Conservation (phyloP, 1,140 invertebrate genomes). For the Drosophila auraria region DNA sequence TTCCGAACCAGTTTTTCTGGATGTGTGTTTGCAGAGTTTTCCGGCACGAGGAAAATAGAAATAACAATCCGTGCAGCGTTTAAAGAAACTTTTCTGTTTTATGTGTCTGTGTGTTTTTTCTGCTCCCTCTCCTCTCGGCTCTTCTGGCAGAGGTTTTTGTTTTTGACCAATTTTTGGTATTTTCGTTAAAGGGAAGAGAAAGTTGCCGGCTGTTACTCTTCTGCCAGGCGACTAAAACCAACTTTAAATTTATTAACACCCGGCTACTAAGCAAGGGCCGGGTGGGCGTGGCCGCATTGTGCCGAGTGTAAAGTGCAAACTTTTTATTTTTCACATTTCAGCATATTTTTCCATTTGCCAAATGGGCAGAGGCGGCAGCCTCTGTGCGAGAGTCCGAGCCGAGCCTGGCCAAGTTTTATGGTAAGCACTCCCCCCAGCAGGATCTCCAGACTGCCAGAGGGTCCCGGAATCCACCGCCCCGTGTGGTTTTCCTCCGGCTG, state of each 20-base stretch:
- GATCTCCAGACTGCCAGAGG: constrained; percentile 10
- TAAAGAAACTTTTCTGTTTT: constrained; percentile 78
- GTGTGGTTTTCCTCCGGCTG: constrained; percentile 35
- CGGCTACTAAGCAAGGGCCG: constrained; percentile 46
- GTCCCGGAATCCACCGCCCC: constrained; percentile 5
- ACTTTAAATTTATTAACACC: constrained; percentile 82
- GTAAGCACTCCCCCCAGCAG: constrained; percentile 52
- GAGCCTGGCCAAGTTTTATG: constrained; percentile 63
- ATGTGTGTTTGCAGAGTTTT: constrained; percentile 37
- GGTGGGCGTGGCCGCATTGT: constrained; percentile 56
- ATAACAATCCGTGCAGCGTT: constrained; percentile 77
- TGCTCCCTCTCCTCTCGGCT: not conserved
- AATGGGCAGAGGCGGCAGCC: constrained; percentile 29
- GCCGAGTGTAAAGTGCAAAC: constrained; percentile 68
- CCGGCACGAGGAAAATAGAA: constrained; percentile 37
- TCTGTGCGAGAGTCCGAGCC: constrained; percentile 25
- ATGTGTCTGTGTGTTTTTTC: constrained; percentile 47
- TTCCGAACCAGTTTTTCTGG: constrained; percentile 29
- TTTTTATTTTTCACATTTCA: constrained; percentile 64
- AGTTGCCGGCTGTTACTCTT: constrained; percentile 45
- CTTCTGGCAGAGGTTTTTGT: constrained; percentile 15
- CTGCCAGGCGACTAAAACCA: constrained; percentile 59
- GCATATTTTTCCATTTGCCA: constrained; percentile 66
- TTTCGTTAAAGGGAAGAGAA: constrained; percentile 30
- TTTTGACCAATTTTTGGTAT: constrained; percentile 41